Percentiles rank a stretch among this genome's conserved stretches.
phyloP scores from a whole-genome alignment of 1,140 invertebrate species.

The Drosophila hydei region DNA sequence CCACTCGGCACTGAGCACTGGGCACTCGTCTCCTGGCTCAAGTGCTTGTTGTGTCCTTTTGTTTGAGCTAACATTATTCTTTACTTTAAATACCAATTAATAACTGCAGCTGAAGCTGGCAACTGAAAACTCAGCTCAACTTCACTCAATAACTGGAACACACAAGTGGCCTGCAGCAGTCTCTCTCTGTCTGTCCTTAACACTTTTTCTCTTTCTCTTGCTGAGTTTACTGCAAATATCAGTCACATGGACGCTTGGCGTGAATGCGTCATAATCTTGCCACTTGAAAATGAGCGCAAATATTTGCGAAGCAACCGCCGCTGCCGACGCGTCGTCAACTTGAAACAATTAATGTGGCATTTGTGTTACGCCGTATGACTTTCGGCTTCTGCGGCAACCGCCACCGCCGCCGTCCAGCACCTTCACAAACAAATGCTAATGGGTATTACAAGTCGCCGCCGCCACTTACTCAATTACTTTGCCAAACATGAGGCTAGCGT shows the following conservation, averaged over 20 bases:
- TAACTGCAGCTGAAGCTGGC: slow-evolving; percentile 68
- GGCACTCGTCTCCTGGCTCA: slow-evolving; percentile 26
- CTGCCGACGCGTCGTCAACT: slow-evolving; percentile 62
- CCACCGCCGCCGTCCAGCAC: slow-evolving; percentile 40
- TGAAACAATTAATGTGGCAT: slow-evolving; percentile 83
- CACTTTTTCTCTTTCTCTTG: neutral
- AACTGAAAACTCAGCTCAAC: slow-evolving; percentile 30
- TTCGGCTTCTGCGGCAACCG: slow-evolving; percentile 71
- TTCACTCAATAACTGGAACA: slow-evolving; percentile 65
- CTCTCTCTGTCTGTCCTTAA: slow-evolving; percentile 3
- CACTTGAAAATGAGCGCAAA: slow-evolving; percentile 78
- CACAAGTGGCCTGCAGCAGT: slow-evolving; percentile 61
- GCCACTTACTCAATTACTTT: slow-evolving; percentile 81
- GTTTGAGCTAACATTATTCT: slow-evolving; percentile 78
- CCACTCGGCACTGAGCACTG: slow-evolving; percentile 2
- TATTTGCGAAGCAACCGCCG: slow-evolving; percentile 62
- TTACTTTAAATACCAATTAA: slow-evolving; percentile 82
- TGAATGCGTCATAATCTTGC: slow-evolving; percentile 81
- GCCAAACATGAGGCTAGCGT: slow-evolving; percentile 65
- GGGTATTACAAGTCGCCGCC: slow-evolving; percentile 73
- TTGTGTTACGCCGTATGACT: slow-evolving; percentile 76
- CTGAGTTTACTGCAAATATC: slow-evolving; percentile 66
- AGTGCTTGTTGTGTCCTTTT: slow-evolving; percentile 76
- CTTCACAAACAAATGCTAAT: slow-evolving; percentile 81
- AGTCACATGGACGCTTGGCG: slow-evolving; percentile 46